Evolutionary conservation across 2,113 vertebrate species (phyloP).

Genomic region (Terrapene triunguis): DNA sequence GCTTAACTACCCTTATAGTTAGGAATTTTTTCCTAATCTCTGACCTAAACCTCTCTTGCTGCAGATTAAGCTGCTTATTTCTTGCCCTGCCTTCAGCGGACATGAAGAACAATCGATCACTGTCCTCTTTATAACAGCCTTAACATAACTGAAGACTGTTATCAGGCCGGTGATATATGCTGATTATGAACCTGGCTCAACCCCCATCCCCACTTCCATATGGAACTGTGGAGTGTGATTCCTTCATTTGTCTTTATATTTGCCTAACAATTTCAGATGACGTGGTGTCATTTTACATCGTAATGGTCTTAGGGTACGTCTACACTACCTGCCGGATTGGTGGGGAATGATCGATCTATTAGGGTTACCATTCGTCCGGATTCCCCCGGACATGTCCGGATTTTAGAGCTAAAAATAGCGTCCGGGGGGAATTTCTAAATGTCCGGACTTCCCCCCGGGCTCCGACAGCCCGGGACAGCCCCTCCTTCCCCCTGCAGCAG

Average conservation of each 20-base stretch:
- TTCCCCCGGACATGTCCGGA: too few relatives aligned
- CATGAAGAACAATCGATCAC: background rate
- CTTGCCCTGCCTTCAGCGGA: background rate
- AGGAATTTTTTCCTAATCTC: background rate
- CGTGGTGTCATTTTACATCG: background rate
- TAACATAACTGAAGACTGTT: background rate
- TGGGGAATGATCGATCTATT: too few relatives aligned
- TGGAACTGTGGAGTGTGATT: constrained; percentile 45
- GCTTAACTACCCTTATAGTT: background rate
- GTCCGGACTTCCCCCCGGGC: too few relatives aligned
- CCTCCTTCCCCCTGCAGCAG: too few relatives aligned
- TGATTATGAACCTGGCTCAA: constrained; percentile 6
- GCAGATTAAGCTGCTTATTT: background rate
- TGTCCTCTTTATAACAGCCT: background rate
- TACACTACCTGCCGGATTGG: too few relatives aligned
- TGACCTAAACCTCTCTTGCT: background rate
- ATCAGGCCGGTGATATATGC: constrained; percentile 35
- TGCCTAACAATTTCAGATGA: constrained; percentile 42
- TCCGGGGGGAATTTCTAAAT: too few relatives aligned
- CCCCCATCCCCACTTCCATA: constrained; percentile 34
- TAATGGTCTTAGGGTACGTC: background rate
- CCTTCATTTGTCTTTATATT: constrained; percentile 26
- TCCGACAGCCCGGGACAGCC: too few relatives aligned
- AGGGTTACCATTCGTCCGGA: too few relatives aligned
- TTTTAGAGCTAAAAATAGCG: too few relatives aligned